Evolutionary conservation across 2,113 vertebrate species (phyloP).

Genomic region (Bettongia penicillata): DNA sequence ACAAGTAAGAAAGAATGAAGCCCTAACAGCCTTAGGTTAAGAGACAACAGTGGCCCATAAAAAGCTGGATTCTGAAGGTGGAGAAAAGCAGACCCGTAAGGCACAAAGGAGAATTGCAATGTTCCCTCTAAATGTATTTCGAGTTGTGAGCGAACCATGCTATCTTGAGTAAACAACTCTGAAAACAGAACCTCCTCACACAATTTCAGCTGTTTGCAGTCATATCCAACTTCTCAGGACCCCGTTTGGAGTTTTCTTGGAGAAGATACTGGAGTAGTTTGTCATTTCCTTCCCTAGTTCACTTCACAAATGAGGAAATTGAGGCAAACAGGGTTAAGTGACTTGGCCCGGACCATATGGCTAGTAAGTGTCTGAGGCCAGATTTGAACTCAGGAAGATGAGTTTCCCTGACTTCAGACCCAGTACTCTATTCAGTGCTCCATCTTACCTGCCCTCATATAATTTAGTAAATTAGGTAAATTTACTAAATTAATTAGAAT

Average conservation of each 20-base stretch:
- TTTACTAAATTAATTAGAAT: conserved; percentile 23
- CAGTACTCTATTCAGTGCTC: neutral
- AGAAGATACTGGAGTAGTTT: neutral
- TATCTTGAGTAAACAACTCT: neutral
- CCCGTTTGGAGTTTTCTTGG: neutral
- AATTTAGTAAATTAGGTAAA: neutral
- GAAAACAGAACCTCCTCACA: neutral
- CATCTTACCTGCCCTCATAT: neutral
- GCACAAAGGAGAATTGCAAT: neutral
- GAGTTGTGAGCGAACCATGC: neutral
- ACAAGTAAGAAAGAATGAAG: neutral
- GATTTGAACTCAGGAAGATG: neutral
- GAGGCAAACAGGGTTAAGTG: neutral
- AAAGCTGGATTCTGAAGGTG: neutral
- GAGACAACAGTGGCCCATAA: neutral
- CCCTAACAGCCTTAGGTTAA: neutral
- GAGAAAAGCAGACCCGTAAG: neutral
- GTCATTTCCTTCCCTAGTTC: neutral
- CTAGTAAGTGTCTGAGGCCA: neutral
- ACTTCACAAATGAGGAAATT: neutral
- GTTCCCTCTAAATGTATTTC: neutral
- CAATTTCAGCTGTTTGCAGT: neutral
- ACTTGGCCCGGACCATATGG: neutral
- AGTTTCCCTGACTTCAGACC: neutral
- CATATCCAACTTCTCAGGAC: neutral